Percentiles rank a stretch among this genome's conserved stretches.
These are phyloP conservation scores for Tringa solitaria DNA, from an alignment of 2,113 vertebrate genomes.

Conservation along the genomic window DNA sequence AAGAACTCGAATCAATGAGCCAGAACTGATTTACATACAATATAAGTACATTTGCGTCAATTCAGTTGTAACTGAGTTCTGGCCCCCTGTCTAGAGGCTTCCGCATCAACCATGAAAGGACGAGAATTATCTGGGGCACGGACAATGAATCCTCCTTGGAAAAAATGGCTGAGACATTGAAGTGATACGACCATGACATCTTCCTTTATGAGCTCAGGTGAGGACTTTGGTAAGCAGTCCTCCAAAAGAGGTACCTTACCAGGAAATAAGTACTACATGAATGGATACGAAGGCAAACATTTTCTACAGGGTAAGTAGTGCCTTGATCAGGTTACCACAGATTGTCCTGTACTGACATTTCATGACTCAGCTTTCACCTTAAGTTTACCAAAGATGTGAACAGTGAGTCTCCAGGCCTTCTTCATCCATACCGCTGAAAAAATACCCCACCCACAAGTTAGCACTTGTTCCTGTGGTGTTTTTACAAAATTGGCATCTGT, in stretches of 20 bases:
- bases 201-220: neutral
- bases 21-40: neutral
- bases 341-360: neutral
- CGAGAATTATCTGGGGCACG: neutral
- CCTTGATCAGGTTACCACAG: neutral
- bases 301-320: neutral
- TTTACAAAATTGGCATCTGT: neutral
- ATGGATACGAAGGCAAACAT: neutral
- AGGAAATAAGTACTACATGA: neutral
- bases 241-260: neutral
- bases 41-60: neutral
- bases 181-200: neutral
- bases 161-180: neutral
- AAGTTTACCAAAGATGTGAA: neutral
- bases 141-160: neutral
- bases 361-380: neutral
- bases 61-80: neutral
- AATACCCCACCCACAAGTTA: neutral
- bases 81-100: neutral
- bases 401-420: neutral
- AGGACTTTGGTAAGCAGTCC: neutral
- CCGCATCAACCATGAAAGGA: neutral
- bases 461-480: neutral
- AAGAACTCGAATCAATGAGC: neutral
- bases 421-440: neutral